Base-by-base conservation (phyloP, 2,797 vertebrate genomes). In the Chelidonichthys spinosus region DNA sequence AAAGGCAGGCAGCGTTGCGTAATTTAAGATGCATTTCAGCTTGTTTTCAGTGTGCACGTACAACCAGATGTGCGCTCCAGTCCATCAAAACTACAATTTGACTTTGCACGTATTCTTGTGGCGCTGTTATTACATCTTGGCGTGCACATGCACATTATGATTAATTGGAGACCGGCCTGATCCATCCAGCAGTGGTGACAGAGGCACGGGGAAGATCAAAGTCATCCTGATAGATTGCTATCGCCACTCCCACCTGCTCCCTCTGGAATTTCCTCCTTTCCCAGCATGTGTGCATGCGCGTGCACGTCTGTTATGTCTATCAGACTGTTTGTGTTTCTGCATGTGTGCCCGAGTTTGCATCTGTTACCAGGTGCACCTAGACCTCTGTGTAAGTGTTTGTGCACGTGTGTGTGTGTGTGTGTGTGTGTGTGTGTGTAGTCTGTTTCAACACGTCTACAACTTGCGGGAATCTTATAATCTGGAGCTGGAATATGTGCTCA, bases 401-500 rank as follows among this genome's bases (percentile, higher is more conserved):
- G 66, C 55, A 42, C 73, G 68, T 53, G 71, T 68, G 75, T 75
- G 42, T 58, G 59, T 62, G 55, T 63, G 68, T 72, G 75, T 70
- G 68, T 72, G 83, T 33, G 13, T 37, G 54, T 58, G 55, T 87
- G 85, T 88, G 87, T 88, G 87, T 84, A 87, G 90, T 89, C 85
- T 94, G 93, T 94, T 93, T 91, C 90, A 87, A 95, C 93, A 93
- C 81, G 93, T 91, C 90, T 89, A 87, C 92, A 85, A 94, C 83
- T 94, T 95, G 91, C 84, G 91, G 93, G 94, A 95, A 95, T 94
- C 89, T 91, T 93, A 92, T 94, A 94, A 95, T 94, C 92, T 94
- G 88, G 86, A 92, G 90, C 88, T 93, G 92, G 93, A 93, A 94
- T 92, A 95, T 90, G 87, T 86, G 90, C 88, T 94, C 87, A 93